A percentile compares a stretch with the other conserved stretches of the same genome.
These are phyloP conservation scores for Hemicrepidius hirtus DNA, from an alignment of 2,888 invertebrate species.

Conservation along the genomic window DNA sequence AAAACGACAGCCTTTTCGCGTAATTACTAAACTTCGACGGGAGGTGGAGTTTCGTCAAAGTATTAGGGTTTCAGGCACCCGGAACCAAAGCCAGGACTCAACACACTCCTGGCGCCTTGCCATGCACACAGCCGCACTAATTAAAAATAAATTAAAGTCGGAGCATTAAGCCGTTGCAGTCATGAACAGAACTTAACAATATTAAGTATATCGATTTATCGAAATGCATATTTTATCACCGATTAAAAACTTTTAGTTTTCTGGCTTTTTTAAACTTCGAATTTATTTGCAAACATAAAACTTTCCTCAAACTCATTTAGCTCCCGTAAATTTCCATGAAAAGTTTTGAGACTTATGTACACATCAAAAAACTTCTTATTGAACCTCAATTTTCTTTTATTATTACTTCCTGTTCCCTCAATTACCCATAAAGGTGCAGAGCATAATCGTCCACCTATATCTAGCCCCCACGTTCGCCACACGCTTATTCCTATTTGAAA, in stretches of 20 bases:
- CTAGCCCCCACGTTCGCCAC: too few species aligned
- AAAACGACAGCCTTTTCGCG: conserved; percentile 59
- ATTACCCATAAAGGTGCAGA: too few species aligned
- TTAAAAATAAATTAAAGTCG: conserved; percentile 63
- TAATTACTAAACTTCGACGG: conserved; percentile 63
- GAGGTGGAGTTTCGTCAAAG: conserved; percentile 57
- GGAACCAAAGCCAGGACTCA: conserved; percentile 43
- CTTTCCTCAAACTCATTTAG: conserved; percentile 17
- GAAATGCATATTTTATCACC: conserved; percentile 49
- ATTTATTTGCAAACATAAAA: conserved; percentile 31
- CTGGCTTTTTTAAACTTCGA: conserved; percentile 8
- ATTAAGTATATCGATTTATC: conserved; percentile 52
- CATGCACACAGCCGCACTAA: conserved; percentile 59
- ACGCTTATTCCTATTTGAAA: too few species aligned
- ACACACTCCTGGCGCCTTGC: conserved; percentile 58
- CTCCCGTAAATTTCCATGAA: conserved; percentile 24
- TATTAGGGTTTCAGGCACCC: conserved; percentile 50
- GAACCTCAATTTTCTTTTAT: too few species aligned
- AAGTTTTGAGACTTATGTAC: neutral
- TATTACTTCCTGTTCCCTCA: too few species aligned
- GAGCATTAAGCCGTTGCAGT: conserved; percentile 56
- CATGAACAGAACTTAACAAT: conserved; percentile 60
- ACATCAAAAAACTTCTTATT: too few species aligned
- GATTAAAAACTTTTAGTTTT: conserved; percentile 43
- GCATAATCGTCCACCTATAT: too few species aligned